phyloP scores from a whole-genome alignment of 1,140 invertebrate species.

The Probaryconus sp. region DNA sequence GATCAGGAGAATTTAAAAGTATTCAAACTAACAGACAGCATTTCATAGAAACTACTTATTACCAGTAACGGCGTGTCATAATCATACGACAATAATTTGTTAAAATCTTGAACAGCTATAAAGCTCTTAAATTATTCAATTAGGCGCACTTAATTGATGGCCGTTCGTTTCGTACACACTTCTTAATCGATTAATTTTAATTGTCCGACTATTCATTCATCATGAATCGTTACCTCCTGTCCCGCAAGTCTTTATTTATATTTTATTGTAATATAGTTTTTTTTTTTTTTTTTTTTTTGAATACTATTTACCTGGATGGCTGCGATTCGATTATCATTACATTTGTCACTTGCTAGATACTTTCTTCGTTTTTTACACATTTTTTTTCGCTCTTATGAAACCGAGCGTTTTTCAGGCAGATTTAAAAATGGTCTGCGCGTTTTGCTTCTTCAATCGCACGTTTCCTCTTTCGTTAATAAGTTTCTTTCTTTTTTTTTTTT shows the following conservation, averaged over 20 bases:
- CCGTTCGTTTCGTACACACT: constrained; percentile 9
- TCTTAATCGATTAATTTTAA: constrained; percentile 4
- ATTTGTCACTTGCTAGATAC: constrained; percentile 58
- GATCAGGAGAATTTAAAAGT: constrained; percentile 38
- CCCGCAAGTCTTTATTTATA: constrained; percentile 36
- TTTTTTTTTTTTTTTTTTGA: too few relatives aligned
- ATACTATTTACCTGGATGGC: constrained; percentile 70
- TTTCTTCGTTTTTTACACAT: constrained; percentile 66
- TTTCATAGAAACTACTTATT: constrained; percentile 10
- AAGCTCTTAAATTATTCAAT: constrained; percentile 66
- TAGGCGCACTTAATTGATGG: constrained; percentile 67
- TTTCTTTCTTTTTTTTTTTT: constrained; percentile 14
- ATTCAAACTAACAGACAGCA: constrained; percentile 6
- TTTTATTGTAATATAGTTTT: constrained; percentile 41
- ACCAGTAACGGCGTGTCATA: background rate
- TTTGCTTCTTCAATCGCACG: constrained; percentile 19
- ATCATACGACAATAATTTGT: constrained; percentile 38
- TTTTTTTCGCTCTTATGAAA: constrained; percentile 47
- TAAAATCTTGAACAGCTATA: constrained; percentile 40
- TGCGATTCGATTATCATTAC: constrained; percentile 70
- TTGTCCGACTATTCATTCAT: constrained; percentile 6
- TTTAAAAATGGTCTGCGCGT: constrained; percentile 15
- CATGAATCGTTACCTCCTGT: constrained; percentile 13
- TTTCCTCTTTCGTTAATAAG: constrained; percentile 14
- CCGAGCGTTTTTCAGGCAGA: constrained; percentile 11